Percentiles rank a stretch among this genome's conserved stretches.
phyloP scores from a whole-genome alignment of 2,113 vertebrate species.

The Podilymbus podiceps region DNA sequence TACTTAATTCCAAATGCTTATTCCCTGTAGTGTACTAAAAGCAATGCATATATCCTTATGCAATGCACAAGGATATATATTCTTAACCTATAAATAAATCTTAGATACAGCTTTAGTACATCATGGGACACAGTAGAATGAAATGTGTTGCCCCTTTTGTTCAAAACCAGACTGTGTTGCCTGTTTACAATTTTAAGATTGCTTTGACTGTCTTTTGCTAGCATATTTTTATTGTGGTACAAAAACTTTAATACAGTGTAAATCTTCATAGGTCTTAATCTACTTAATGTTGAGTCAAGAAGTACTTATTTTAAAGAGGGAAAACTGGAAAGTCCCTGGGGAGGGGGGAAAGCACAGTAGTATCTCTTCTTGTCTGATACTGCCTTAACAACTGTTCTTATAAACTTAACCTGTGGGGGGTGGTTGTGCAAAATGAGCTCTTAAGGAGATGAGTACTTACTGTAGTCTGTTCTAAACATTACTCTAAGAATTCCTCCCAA shows the following conservation, averaged over 20 bases:
- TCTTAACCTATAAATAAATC: background rate
- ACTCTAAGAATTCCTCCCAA: background rate
- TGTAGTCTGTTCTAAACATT: background rate
- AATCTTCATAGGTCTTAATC: background rate
- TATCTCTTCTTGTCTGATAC: background rate
- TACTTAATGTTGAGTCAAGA: background rate
- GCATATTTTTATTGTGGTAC: accelerated
- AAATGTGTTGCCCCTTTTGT: background rate
- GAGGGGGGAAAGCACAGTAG: background rate
- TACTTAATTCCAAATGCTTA: accelerated
- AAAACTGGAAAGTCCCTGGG: background rate
- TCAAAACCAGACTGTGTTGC: background rate
- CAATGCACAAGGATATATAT: no score
- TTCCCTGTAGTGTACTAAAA: accelerated
- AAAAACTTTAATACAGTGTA: background rate
- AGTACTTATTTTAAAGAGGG: background rate
- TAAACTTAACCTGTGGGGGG: background rate
- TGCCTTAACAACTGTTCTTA: background rate
- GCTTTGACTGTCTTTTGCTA: background rate
- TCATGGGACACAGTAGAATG: background rate
- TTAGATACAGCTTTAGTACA: background rate
- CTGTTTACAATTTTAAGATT: background rate
- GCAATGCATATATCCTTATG: accelerated
- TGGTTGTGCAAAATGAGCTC: background rate
- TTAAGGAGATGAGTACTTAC: background rate